These are phyloP conservation scores for Seriola dumerili DNA, from an alignment of 2,113 vertebrate genomes.

Conservation along the genomic window DNA sequence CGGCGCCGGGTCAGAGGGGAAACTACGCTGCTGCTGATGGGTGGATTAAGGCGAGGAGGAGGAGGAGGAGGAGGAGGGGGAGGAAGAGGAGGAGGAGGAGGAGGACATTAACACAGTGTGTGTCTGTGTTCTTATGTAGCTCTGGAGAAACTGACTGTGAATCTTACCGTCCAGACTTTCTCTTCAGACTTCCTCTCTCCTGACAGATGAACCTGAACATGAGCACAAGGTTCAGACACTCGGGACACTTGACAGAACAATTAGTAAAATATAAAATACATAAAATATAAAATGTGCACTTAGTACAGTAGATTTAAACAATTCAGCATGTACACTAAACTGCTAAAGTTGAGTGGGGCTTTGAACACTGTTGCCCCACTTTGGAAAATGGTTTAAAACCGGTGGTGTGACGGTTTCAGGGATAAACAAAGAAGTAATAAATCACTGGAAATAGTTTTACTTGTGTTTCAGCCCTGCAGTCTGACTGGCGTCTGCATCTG, in stretches of 20 bases:
- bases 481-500: no score
- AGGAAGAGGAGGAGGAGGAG: not conserved
- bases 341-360: no score
- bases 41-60: not conserved
- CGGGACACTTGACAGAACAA: not conserved
- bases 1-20: not conserved
- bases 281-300: not conserved
- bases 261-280: not conserved
- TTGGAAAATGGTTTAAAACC: no score
- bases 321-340: not conserved
- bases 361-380: no score
- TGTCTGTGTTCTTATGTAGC: not conserved
- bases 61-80: not conserved
- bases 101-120: not conserved
- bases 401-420: not conserved
- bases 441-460: no score
- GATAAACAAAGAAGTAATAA: not conserved
- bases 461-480: no score
- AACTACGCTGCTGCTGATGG: not conserved
- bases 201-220: slow-evolving; percentile 60
- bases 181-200: slow-evolving; percentile 60
- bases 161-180: slow-evolving; percentile 77
- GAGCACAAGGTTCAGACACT: not conserved
- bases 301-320: not conserved
- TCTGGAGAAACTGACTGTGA: not conserved